Base-by-base conservation (phyloP, 2,888 invertebrate genomes). In the Caenorhabditis sp. region DNA sequence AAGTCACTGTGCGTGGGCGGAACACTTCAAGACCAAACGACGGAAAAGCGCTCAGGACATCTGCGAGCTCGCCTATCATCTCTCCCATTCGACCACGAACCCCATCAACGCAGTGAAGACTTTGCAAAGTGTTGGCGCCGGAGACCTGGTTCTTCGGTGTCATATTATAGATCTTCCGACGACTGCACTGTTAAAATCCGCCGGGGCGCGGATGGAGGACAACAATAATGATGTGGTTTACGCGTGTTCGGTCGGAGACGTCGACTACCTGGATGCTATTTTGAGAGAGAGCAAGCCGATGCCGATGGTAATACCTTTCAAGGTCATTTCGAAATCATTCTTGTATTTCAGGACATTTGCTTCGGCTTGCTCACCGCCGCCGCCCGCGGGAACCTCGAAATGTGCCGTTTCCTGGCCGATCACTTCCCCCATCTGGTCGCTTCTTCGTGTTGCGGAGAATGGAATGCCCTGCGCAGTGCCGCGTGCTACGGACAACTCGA, bases 21-120 rank as follows among this genome's bases (percentile, higher is more conserved):
- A 84, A 41, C 63, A 80, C 50, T 83, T 58, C 68, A 83, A 83
- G 58, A 76, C 79, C 46, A 78, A 81, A 48, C 61, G 73, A 39
- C 56, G 81, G 17, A 82, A 82, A 61, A 78, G 58, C n/a, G 79
- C 82, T 1, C 82, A 83, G 45, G 84, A 84, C 56, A 45, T 84
- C 2, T 72, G 81, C 26, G 81, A 83, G 41, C 62, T 84, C n/a
- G 84, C 84, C 5, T 84, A 81, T 62, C 84, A 84, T 48, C 66
- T 84, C 9, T 78, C 84, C 2, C 83, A 81, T 41, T 84, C 84
- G 0, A 55, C 80, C 61, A 45, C 58, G 7, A 62, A 68, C 50
- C 63, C 62, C 6, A 24, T 39, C 0, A 66, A 66, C 26, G 66
- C 76, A n/a, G 45, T 78, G 17, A 66, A 68, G 26, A 81, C 75